Percentiles rank a stretch among this genome's conserved stretches.
phyloP scores from a whole-genome alignment of 1,140 invertebrate species.

The Eupristina koningsbergeri region DNA sequence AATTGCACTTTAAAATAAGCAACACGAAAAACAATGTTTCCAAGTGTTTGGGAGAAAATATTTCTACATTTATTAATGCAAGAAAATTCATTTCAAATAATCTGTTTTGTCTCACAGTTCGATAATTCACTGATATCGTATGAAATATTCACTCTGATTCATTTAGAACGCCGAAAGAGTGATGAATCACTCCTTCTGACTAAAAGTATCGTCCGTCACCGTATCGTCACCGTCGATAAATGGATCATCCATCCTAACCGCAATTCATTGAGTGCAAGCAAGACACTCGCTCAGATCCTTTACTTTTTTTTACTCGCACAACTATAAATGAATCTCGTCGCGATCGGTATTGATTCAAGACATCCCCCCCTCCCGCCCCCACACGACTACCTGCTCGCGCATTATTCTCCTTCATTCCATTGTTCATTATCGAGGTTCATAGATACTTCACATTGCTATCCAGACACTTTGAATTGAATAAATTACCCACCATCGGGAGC shows the following conservation, averaged over 20 bases:
- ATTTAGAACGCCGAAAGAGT: not conserved
- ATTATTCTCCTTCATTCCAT: not conserved
- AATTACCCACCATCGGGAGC: not conserved
- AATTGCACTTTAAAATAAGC: not conserved
- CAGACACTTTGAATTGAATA: not conserved
- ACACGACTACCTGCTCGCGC: not conserved
- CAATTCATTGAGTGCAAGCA: not conserved
- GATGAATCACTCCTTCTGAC: not conserved
- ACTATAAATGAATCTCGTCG: not conserved
- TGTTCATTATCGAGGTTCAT: not conserved
- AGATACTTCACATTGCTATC: too few relatives aligned
- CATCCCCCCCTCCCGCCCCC: not conserved
- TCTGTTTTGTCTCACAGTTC: not conserved
- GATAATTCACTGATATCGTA: not conserved
- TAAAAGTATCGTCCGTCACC: too few relatives aligned
- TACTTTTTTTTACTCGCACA: not conserved
- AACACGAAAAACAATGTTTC: not conserved
- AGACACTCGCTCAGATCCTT: too few relatives aligned
- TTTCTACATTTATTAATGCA: not conserved
- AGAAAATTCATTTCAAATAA: not conserved
- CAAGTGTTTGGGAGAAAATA: not conserved
- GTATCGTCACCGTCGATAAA: not conserved
- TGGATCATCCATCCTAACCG: not conserved
- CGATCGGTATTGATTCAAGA: not conserved
- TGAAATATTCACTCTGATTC: not conserved